Conservation (phyloP, 1,140 invertebrate species). For the Ceratosolen fusciceps region DNA sequence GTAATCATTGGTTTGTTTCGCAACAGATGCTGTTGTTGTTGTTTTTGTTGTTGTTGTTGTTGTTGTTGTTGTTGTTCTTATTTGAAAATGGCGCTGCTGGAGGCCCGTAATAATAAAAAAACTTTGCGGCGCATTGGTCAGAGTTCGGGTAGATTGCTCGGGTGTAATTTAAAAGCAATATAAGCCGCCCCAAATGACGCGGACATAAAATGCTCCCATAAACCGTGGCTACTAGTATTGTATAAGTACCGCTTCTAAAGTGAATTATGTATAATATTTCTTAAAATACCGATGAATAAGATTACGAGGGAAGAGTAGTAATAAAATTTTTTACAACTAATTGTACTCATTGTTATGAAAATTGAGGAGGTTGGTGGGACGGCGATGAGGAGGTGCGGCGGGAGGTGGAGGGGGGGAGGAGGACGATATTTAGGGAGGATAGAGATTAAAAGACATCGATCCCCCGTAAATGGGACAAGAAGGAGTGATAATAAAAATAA, state of each 20-base stretch:
- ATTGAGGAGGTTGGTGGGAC: too few relatives aligned
- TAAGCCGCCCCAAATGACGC: neutral
- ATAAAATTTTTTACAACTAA: neutral
- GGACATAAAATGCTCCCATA: neutral
- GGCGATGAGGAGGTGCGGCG: too few relatives aligned
- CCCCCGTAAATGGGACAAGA: too few relatives aligned
- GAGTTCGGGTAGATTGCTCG: neutral
- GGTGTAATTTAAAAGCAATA: neutral
- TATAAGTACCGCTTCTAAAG: neutral
- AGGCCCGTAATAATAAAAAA: too few relatives aligned
- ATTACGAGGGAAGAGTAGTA: neutral
- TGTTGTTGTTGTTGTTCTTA: too few relatives aligned
- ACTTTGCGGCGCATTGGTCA: neutral
- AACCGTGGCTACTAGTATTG: neutral
- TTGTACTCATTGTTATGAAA: neutral
- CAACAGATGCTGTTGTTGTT: too few relatives aligned
- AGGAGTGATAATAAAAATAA: too few relatives aligned
- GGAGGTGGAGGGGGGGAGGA: too few relatives aligned
- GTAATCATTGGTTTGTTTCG: neutral
- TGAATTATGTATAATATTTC: neutral
- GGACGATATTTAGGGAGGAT: too few relatives aligned
- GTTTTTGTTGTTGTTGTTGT: too few relatives aligned
- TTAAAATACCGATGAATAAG: neutral
- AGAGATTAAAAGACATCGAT: too few relatives aligned
- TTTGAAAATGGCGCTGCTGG: too few relatives aligned